Percentiles rank a stretch among this genome's conserved stretches.
Evolutionary conservation across 1,140 invertebrate species (phyloP).

Genomic region (Tetramorium alpestre): DNA sequence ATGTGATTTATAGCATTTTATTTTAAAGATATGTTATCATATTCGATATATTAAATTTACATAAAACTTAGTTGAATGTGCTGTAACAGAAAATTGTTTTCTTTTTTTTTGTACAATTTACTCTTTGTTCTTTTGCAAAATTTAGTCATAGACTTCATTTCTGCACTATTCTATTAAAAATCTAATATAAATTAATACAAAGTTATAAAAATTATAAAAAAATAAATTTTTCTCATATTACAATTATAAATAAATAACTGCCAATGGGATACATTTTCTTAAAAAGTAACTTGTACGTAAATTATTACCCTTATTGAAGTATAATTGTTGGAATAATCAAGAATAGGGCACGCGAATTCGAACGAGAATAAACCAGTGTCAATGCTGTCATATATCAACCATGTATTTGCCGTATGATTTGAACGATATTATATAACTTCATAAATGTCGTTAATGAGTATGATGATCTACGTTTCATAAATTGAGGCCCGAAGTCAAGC

Average conservation of each 20-base stretch:
- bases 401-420: conserved; percentile 86
- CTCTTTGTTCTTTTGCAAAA: background rate
- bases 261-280: background rate
- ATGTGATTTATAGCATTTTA: background rate
- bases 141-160: background rate
- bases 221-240: background rate
- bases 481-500: conserved; percentile 84
- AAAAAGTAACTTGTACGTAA: background rate
- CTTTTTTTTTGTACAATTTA: too few species aligned
- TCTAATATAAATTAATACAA: background rate
- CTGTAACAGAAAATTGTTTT: background rate
- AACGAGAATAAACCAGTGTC: conserved; percentile 65
- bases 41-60: background rate
- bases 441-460: conserved; percentile 87
- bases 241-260: background rate
- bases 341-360: conserved; percentile 72
- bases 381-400: conserved; percentile 79
- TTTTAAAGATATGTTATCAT: background rate
- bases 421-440: conserved; percentile 87
- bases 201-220: background rate
- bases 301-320: conserved; percentile 35
- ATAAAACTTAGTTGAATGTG: background rate
- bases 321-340: conserved; percentile 37
- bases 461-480: conserved; percentile 88
- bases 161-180: background rate